These are phyloP conservation scores for Chaetodon trifascialis DNA, from an alignment of 2,113 vertebrate genomes.

Conservation along the genomic window DNA sequence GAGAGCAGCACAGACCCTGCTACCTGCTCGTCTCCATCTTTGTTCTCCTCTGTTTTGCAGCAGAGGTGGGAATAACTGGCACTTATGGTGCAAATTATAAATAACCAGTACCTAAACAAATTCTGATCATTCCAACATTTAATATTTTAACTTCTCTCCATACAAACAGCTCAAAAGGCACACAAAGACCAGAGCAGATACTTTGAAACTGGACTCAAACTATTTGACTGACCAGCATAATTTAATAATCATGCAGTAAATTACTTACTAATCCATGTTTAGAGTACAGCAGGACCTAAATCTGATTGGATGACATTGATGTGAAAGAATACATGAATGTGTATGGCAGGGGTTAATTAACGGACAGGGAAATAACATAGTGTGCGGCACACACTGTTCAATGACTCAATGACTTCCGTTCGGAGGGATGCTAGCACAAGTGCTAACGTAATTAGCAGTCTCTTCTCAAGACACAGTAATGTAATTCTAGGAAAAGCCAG, in stretches of 20 bases:
- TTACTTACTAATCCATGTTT: background rate
- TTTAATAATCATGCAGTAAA: background rate
- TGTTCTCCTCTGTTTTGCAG: background rate
- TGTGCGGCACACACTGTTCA: conserved; percentile 43
- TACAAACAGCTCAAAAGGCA: background rate
- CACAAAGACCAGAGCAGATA: background rate
- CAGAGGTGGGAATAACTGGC: background rate
- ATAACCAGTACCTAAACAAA: background rate
- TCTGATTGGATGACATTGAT: conserved; percentile 3
- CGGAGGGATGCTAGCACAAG: conserved; percentile 67
- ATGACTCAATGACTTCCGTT: conserved; percentile 75
- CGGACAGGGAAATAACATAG: conserved; percentile 50
- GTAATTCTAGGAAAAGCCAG: conserved; percentile 62
- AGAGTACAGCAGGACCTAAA: conserved; percentile 1
- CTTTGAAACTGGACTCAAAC: background rate
- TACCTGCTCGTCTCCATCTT: no score
- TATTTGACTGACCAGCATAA: background rate
- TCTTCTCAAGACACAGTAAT: conserved; percentile 72
- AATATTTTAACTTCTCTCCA: background rate
- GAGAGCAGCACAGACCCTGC: no score
- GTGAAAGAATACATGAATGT: conserved; percentile 38
- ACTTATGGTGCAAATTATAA: background rate
- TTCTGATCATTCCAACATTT: background rate
- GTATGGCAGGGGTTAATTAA: conserved; percentile 51
- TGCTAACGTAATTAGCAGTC: conserved; percentile 75